Evolutionary conservation across 35 echinoderm and acorn worm genomes (phyloP).

Genomic region (Stichopus chloronotus): DNA sequence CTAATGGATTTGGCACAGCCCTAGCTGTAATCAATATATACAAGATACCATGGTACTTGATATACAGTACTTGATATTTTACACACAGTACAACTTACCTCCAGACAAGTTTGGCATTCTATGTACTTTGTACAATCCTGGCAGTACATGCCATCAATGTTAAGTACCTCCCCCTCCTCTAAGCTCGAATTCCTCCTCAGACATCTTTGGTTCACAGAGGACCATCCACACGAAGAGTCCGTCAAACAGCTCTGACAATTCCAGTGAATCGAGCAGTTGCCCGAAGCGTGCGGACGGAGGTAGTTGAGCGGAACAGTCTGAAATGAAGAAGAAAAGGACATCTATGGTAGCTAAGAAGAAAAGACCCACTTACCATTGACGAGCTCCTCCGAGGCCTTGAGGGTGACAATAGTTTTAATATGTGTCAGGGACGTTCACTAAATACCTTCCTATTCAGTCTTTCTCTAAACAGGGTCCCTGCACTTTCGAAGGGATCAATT

Average conservation of each 20-base stretch:
- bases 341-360: neutral
- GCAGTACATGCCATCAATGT: slow-evolving; percentile 64
- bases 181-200: slow-evolving; percentile 48
- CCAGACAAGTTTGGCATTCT: slow-evolving; percentile 64
- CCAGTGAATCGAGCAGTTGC: slow-evolving; percentile 56
- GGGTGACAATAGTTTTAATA: too few species aligned
- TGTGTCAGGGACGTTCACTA: too few species aligned
- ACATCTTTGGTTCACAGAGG: slow-evolving; percentile 73
- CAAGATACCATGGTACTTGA: too few species aligned
- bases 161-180: slow-evolving; percentile 64
- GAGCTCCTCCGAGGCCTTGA: too few species aligned
- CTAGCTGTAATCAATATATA: too few species aligned
- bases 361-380: too few species aligned
- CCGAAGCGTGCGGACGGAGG: slow-evolving; percentile 66
- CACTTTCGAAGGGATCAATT: too few species aligned
- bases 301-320: slow-evolving; percentile 66
- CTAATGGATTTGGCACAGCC: neutral
- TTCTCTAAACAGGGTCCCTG: too few species aligned
- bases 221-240: slow-evolving; percentile 80
- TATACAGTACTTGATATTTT: too few species aligned
- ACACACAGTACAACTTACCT: slow-evolving; percentile 22
- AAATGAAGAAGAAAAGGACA: neutral
- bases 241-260: slow-evolving; percentile 79
- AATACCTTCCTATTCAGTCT: too few species aligned
- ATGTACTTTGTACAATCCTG: slow-evolving; percentile 61